Evolutionary conservation across 1,140 invertebrate species (phyloP), one percentile per base, ranked within the genome.

Genomic region (Lepeophtheirus salmonis): DNA sequence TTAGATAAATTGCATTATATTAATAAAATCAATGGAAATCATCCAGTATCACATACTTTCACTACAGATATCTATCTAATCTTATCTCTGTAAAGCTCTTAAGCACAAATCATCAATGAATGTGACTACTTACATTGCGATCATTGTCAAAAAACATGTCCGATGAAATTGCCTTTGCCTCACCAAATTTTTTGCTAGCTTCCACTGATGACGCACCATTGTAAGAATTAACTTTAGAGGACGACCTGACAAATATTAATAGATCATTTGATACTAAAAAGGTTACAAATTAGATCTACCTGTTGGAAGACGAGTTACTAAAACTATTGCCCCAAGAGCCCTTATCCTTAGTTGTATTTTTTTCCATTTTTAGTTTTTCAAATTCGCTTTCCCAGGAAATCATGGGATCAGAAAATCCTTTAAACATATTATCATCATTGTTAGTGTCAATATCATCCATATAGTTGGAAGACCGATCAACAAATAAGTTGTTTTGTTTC

Each of bases 91-190:
- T 10, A 21, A 61, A 53, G 10, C 56, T 51, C 12, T 16, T 17
- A 59, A 61, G n/a, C 1, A 59, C n/a, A 51, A 13, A 61, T 2
- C 4, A 22, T 61, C 10, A 59, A 60, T 18, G 3, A 17, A 12
- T 16, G 22, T 23, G 2, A 58, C 17, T 62, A 48, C 23, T 62
- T 17, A 62, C 50, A 20, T 17, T 20, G 63, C 75, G 70, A 64
- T 78, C 77, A 63, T 86, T 83, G 2, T 81, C 82, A 70, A 95
- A 95, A 73, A 82, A 97, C 74, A 96, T 90, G 69, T 94, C 89
- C 0, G 94, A 97, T 61, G 90, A 96, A 66, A 98, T 98, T 1
- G 89, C 83, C 74, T 97, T 98, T 3, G 94, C 91, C 67, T 83
- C 82, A 20, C 87, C 90, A 72, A 96, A 97, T 74, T 96, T 96